Percentiles rank a stretch among this genome's conserved stretches.
Evolutionary conservation across 2,113 vertebrate species (phyloP).

Genomic region (Murina feae): DNA sequence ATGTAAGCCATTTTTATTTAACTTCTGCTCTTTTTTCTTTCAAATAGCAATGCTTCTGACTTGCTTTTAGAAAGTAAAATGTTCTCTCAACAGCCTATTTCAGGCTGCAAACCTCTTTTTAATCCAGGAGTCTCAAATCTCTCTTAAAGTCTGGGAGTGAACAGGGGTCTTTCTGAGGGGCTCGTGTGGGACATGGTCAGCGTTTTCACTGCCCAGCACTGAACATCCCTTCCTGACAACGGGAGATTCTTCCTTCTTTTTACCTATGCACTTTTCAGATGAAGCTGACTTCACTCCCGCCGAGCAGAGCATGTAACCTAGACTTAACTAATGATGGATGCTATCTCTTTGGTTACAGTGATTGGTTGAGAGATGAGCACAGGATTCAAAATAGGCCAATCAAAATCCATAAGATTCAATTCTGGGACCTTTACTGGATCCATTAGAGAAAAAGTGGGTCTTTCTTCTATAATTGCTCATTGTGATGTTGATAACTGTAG

Average conservation of each 20-base stretch:
- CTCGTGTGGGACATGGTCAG: not conserved
- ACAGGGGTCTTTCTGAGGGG: not conserved
- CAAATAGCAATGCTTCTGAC: not conserved
- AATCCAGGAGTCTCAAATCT: not conserved
- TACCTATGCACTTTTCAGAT: not conserved
- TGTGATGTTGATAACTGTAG: too few relatives aligned
- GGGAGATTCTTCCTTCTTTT: not conserved
- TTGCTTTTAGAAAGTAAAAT: slow-evolving; percentile 33
- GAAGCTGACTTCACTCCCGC: not conserved
- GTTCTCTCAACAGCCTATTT: slow-evolving; percentile 24
- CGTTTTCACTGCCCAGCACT: not conserved
- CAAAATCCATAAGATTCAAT: not conserved
- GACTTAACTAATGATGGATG: not conserved
- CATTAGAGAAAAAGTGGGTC: not conserved
- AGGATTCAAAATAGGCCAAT: not conserved
- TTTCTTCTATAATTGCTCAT: not conserved
- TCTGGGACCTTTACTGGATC: not conserved
- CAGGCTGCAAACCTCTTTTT: not conserved
- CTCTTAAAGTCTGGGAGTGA: not conserved
- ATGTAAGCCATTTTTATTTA: not conserved
- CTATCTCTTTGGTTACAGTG: not conserved
- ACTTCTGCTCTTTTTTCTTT: slow-evolving; percentile 22
- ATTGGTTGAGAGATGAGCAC: not conserved
- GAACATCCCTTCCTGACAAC: not conserved
- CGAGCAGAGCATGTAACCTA: not conserved